phyloP scores from a whole-genome alignment of 2,797 vertebrate species.

The Champsocephalus esox region DNA sequence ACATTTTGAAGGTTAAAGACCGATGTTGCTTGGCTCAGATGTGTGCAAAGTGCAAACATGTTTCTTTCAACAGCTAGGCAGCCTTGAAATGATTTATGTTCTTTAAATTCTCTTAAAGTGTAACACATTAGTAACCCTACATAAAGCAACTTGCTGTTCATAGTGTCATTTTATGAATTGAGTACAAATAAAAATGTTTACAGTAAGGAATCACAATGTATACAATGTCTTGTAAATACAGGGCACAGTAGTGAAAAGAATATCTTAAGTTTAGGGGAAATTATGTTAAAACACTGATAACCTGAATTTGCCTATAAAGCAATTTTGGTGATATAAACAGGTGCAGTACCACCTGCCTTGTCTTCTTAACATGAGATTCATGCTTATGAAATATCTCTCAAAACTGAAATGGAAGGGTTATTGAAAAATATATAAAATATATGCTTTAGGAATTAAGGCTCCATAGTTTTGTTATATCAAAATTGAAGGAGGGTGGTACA shows the following conservation, averaged over 20 bases:
- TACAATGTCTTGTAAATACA: neutral
- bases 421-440: neutral
- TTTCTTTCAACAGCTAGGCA: neutral
- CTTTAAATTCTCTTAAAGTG: conserved; percentile 4
- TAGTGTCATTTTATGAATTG: neutral
- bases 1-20: neutral
- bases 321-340: neutral
- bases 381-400: neutral
- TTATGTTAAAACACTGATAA: neutral
- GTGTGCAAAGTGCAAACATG: neutral
- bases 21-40: neutral
- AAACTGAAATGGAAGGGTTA: neutral
- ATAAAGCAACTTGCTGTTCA: neutral
- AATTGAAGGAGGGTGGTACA: neutral
- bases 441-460: neutral
- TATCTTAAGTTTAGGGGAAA: neutral
- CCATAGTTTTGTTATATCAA: neutral
- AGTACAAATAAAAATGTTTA: neutral
- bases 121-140: neutral
- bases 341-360: no score
- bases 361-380: no score
- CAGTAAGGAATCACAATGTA: neutral
- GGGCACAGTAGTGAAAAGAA: neutral
- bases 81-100: neutral
- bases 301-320: neutral